These are phyloP conservation scores for Myotis davidii DNA, from an alignment of 2,113 vertebrate species.

Conservation along the genomic window DNA sequence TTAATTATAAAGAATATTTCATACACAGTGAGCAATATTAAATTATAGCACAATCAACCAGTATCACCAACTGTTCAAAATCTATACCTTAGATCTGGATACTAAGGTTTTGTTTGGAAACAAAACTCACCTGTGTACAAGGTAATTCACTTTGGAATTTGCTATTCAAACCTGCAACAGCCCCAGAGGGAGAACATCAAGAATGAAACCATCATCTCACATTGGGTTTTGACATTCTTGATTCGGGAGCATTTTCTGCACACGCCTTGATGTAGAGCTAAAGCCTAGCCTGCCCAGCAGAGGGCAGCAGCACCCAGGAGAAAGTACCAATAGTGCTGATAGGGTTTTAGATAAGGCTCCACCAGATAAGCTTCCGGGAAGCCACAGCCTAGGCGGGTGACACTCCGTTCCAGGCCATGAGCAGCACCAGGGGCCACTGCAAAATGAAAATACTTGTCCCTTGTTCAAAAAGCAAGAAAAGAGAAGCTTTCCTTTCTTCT, in stretches of 20 bases:
- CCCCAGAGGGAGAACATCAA: background rate
- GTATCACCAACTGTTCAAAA: background rate
- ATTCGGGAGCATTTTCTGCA: background rate
- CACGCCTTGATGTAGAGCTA: background rate
- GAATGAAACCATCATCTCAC: background rate
- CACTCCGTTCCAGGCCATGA: accelerated
- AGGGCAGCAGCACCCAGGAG: conserved; percentile 7
- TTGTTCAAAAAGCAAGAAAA: background rate
- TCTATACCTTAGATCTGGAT: background rate
- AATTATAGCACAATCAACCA: background rate
- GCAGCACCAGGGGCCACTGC: no score
- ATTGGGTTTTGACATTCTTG: background rate
- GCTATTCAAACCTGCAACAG: background rate
- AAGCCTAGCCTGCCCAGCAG: conserved; percentile 51
- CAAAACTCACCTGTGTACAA: background rate
- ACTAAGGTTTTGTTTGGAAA: background rate
- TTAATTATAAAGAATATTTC: background rate
- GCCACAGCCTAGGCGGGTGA: accelerated
- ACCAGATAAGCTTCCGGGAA: accelerated
- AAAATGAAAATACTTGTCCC: background rate
- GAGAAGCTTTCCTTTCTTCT: background rate
- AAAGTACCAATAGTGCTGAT: accelerated
- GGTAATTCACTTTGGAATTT: background rate
- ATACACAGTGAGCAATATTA: background rate
- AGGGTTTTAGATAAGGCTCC: background rate